phyloP scores from a whole-genome alignment of 1,140 invertebrate genomes.

The Micrasema minimum region DNA sequence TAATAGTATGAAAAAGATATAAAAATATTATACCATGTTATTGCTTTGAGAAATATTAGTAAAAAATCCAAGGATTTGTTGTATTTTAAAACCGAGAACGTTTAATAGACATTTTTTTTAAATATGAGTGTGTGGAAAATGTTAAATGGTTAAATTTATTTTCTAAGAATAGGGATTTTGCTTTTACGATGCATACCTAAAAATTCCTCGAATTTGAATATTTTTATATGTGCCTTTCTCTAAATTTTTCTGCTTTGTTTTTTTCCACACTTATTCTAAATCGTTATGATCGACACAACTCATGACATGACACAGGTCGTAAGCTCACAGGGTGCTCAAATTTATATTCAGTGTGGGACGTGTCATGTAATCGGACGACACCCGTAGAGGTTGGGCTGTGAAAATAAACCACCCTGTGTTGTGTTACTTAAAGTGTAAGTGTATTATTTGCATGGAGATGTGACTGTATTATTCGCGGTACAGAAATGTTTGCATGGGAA shows the following conservation, averaged over 20 bases:
- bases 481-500: background rate
- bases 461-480: slow-evolving; percentile 7
- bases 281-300: slow-evolving; percentile 16
- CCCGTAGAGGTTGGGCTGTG: slow-evolving; percentile 29
- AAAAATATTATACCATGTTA: no score
- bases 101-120: no score
- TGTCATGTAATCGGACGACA: slow-evolving; percentile 20
- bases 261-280: slow-evolving; percentile 4
- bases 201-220: no score
- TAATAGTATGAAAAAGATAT: no score
- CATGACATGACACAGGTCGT: background rate
- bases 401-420: slow-evolving; percentile 33
- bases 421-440: background rate
- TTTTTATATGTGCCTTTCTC: no score
- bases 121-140: no score
- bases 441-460: slow-evolving; percentile 7
- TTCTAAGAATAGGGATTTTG: no score
- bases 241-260: background rate
- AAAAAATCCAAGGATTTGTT: no score
- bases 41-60: no score
- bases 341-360: slow-evolving; percentile 32
- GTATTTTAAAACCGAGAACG: no score
- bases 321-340: slow-evolving; percentile 27
- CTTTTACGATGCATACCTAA: no score
- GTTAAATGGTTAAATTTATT: no score